Base-by-base conservation (phyloP, 2,888 invertebrate species). In the Drosophila helvetica region DNA sequence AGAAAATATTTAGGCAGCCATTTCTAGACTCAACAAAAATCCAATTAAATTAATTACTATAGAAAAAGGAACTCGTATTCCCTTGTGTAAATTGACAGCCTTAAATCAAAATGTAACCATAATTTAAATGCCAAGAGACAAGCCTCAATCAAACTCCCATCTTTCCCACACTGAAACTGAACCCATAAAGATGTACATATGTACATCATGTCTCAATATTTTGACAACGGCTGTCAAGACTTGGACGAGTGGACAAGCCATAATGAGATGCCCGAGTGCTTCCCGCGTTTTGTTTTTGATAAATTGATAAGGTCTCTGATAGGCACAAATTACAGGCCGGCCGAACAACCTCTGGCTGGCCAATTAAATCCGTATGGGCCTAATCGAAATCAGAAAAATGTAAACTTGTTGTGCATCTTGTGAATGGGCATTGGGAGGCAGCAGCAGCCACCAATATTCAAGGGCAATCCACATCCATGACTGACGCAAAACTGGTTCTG, bases 371-470 rank as follows among this genome's bases (percentile, higher is more conserved):
- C 43, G 8, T 38, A 70, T 68, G 52, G 47, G 52, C 52, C 33
- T 68, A 61, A 54, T 47, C 54, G 30, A 50, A 63, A 54, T 51
- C 55, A 47, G 48, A 27, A 55, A 50, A 38, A 70, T 30, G 30
- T 43, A 75, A 86, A 86, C 81, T 81, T 73, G 87, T 77, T 86
- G 87, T 74, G 87, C 86, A 78, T 77, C 77, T 72, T 53, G 64
- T 82, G 82, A 78, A 68, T 83, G 82, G 68, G 67, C 53, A 60
- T 56, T 63, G 45, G 30, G 18, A 42, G 55, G 52, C 57, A 67
- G 57, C 58, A 45, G 45, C 46, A 51, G 42, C 25, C 25, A 18
- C 22, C 22, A 42, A 18, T 38, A 17, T 43, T 70, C 72, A 69
- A 71, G 68, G 72, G 62, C 68, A 25, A 12, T 56, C 57, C 15